phyloP scores from a whole-genome alignment of 2,888 invertebrate genomes.

The Uropetala carovei region DNA sequence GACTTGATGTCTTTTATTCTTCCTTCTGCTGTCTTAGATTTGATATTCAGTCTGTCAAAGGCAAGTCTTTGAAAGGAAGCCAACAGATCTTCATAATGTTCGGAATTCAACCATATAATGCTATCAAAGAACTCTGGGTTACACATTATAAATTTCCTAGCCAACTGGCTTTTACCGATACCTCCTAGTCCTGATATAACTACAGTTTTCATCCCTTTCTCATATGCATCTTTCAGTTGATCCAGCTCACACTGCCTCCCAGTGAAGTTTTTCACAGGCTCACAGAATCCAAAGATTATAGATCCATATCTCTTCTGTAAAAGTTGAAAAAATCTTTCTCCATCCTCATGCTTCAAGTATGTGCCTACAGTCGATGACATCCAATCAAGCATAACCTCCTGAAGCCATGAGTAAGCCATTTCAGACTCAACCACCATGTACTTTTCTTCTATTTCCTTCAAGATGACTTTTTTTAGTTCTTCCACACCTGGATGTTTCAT shows the following conservation, averaged over 20 bases:
- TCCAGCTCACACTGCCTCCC: too few species aligned
- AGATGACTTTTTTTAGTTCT: background rate
- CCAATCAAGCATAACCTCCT: slow-evolving; percentile 30
- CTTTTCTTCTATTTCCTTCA: background rate
- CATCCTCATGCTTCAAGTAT: background rate
- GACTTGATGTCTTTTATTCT: background rate
- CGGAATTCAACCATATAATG: too few species aligned
- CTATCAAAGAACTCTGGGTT: too few species aligned
- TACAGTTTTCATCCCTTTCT: too few species aligned
- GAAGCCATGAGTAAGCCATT: background rate
- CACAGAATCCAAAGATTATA: too few species aligned
- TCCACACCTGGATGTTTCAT: slow-evolving; percentile 49
- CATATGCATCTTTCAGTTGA: too few species aligned
- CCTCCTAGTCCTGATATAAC: too few species aligned
- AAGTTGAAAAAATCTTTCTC: too few species aligned
- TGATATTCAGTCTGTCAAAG: background rate
- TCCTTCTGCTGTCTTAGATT: background rate
- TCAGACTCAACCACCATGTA: background rate
- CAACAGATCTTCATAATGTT: background rate
- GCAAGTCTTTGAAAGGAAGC: background rate
- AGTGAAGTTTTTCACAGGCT: too few species aligned
- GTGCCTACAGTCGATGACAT: background rate
- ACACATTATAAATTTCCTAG: too few species aligned
- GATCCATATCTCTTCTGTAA: too few species aligned
- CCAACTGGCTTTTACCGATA: too few species aligned